These are phyloP conservation scores for Hippocampus comes DNA, from an alignment of 2,113 vertebrate genomes.

Conservation along the genomic window DNA sequence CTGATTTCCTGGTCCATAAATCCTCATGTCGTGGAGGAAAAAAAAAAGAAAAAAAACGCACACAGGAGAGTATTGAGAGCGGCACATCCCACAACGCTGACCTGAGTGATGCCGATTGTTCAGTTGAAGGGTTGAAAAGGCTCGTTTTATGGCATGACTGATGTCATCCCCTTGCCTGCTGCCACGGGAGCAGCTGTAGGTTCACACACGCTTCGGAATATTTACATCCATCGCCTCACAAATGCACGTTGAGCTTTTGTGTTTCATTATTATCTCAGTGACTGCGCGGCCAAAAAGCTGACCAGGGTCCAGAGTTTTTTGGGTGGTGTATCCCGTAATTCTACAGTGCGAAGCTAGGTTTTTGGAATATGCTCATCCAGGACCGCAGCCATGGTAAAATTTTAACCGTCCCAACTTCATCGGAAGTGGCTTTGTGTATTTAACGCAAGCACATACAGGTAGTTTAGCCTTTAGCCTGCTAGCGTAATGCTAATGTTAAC, in stretches of 20 bases:
- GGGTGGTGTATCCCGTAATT: constrained; percentile 3
- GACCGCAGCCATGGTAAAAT: too few species aligned
- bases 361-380: too few species aligned
- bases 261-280: constrained; percentile 36
- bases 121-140: constrained; percentile 9
- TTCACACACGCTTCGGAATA: constrained; percentile 47
- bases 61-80: constrained; percentile 1
- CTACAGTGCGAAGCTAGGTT: too few species aligned
- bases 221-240: constrained; percentile 33
- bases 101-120: constrained; percentile 12
- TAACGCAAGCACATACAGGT: too few species aligned
- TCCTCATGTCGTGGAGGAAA: constrained; percentile 12
- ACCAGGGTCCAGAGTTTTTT: constrained; percentile 25
- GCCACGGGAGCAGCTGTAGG: constrained; percentile 30
- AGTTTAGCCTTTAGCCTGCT: too few species aligned
- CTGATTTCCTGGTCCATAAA: constrained; percentile 36
- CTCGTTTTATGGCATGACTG: constrained; percentile 11
- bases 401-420: too few species aligned
- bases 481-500: too few species aligned
- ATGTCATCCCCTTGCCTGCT: constrained; percentile 26
- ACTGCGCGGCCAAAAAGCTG: constrained; percentile 28
- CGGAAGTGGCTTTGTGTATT: too few species aligned
- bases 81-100: background rate
- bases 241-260: constrained; percentile 27
- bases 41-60: background rate